Base-by-base conservation (phyloP, 2,113 vertebrate species). In the Girardinichthys multiradiatus region DNA sequence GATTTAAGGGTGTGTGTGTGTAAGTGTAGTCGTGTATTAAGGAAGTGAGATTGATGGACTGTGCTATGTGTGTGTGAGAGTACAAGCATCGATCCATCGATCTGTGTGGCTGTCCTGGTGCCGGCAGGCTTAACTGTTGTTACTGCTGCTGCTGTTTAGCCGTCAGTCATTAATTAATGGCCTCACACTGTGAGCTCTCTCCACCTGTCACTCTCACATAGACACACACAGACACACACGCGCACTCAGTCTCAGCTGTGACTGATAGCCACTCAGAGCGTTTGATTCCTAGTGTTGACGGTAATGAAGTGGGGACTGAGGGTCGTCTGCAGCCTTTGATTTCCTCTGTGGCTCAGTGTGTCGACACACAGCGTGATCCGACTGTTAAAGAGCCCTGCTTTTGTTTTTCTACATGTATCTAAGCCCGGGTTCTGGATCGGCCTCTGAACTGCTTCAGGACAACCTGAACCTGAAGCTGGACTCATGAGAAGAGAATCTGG, bases 101-200 rank as follows among this genome's bases (percentile, higher is more conserved):
- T 91, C 81, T 66, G 81, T 85, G 89, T 83, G 78, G 87, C 80
- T 86, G 39, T 88, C 59, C 30, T 79, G 80, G 86, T 64, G 68
- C 85, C 82, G 48, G 27, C 79, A 84, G 89, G 92, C 90, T 92
- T 91, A 92, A 92, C 86, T 90, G 86, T 90, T 90, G 92, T 93
- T 92, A 93, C 86, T 85, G 89, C 87, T 88, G 88, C 86, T 80
- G 87, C 89, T 90, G 83, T 89, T 93, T 89, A 91, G 88, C 86
- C 84, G 86, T 90, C 86, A 92, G 83, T 90, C 90, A 89, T 91
- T 92, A 93, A 91, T 92, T 90, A 92, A 93, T 87, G 81, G 86
- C 88, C 85, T 90, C 79, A 57, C 74, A 90, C 64, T 76, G 84
- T 81, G 73, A 77, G 83, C 79, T 76, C 76, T 79, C 72, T 54